Evolutionary conservation across 2,797 vertebrate species (phyloP).

Genomic region (Trachurus trachurus): DNA sequence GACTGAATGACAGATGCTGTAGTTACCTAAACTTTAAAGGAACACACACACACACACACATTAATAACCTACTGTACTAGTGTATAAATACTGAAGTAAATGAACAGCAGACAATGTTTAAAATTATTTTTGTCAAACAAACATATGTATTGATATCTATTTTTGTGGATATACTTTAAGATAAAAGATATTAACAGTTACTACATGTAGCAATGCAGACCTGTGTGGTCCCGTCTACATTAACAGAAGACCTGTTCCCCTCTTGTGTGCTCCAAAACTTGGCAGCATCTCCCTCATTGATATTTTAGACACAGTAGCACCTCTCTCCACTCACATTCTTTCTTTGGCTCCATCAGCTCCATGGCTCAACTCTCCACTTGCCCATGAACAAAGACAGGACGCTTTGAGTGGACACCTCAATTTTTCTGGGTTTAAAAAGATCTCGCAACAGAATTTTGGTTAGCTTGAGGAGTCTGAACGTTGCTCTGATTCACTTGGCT

Average conservation of each 20-base stretch:
- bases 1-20: constrained; percentile 73
- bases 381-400: constrained; percentile 74
- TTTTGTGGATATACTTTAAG: neutral
- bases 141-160: too few species aligned
- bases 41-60: constrained; percentile 29
- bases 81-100: neutral
- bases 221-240: constrained; percentile 46
- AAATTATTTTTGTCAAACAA: constrained; percentile 6
- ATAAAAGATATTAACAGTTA: constrained; percentile 21
- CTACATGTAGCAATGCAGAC: constrained; percentile 13
- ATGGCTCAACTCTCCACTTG: constrained; percentile 76
- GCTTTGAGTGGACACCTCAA: constrained; percentile 66
- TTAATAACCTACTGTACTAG: constrained; percentile 20
- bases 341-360: constrained; percentile 78
- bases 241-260: constrained; percentile 60
- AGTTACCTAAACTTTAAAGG: constrained; percentile 60
- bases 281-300: constrained; percentile 81
- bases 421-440: constrained; percentile 67
- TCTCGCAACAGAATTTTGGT: constrained; percentile 71
- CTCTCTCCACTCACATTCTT: constrained; percentile 81
- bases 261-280: constrained; percentile 68
- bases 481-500: constrained; percentile 81
- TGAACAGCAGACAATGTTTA: constrained; percentile 9
- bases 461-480: constrained; percentile 68
- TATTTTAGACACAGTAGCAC: constrained; percentile 84